phyloP scores from a whole-genome alignment of 2,888 invertebrate species.

The Sarcophaga rosellei region DNA sequence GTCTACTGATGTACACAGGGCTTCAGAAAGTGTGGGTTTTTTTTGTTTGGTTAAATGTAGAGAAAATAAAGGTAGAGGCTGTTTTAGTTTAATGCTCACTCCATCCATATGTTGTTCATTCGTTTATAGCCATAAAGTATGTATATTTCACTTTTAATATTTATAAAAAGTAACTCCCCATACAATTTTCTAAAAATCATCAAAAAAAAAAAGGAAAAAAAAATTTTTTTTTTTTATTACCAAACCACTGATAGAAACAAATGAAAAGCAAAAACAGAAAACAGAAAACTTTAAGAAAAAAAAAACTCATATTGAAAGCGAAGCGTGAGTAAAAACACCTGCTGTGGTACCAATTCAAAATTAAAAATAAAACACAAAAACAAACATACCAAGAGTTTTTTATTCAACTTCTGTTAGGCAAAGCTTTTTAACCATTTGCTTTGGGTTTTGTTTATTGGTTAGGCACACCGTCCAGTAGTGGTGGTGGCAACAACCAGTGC shows the following conservation, averaged over 20 bases:
- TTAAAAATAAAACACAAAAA: constrained; percentile 4
- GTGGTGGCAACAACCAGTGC: constrained; percentile 4
- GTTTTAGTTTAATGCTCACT: background rate
- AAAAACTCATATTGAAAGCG: constrained; percentile 7
- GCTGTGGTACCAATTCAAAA: constrained; percentile 45
- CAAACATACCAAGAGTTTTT: constrained; percentile 2
- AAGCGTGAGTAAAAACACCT: constrained; percentile 61
- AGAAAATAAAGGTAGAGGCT: background rate
- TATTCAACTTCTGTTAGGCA: constrained; percentile 44
- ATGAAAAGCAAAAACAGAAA: background rate
- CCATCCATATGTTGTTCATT: background rate
- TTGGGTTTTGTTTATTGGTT: constrained; percentile 17
- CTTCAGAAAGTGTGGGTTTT: background rate
- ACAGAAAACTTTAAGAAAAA: background rate
- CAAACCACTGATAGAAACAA: constrained; percentile 38
- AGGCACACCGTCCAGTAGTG: constrained; percentile 20
- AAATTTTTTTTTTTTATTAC: constrained; percentile 18
- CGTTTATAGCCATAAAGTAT: constrained; percentile 16
- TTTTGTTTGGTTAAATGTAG: background rate
- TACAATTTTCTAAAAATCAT: constrained; percentile 37
- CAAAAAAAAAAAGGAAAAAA: constrained; percentile 7
- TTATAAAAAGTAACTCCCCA: constrained; percentile 61
- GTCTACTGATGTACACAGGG: too few relatives aligned
- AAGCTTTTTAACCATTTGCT: constrained; percentile 25
- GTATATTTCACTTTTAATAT: constrained; percentile 57